Conservation (phyloP, 92 coral and sea anemone genomes). For the Diadumene lineata region DNA sequence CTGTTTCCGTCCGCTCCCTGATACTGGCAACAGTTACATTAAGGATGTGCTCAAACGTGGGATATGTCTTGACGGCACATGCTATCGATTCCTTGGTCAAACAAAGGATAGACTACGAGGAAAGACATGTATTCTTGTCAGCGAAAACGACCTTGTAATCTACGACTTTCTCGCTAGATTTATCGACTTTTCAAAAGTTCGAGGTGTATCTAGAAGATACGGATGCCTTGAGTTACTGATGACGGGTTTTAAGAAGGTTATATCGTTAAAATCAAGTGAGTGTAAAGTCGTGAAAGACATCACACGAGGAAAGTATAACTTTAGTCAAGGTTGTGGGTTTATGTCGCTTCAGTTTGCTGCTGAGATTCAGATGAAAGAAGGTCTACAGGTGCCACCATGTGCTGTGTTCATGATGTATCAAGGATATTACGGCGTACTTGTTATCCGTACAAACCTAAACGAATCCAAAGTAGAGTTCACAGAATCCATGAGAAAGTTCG, state of each 20-base stretch:
- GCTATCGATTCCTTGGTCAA: constrained; percentile 82
- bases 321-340: constrained; percentile 89
- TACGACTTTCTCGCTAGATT: constrained; percentile 64
- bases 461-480: constrained; percentile 71
- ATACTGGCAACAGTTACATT: constrained; percentile 28
- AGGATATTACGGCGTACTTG: constrained; percentile 86
- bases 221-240: constrained; percentile 83
- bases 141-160: constrained; percentile 70
- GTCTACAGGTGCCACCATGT: constrained; percentile 57
- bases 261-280: constrained; percentile 55
- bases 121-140: constrained; percentile 77
- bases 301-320: constrained; percentile 50
- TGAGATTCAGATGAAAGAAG: constrained; percentile 55
- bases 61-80: constrained; percentile 50
- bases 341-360: constrained; percentile 81
- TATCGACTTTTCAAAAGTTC: constrained; percentile 74
- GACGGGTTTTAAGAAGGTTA: constrained; percentile 66
- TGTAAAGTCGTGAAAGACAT: constrained; percentile 65
- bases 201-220: constrained; percentile 72
- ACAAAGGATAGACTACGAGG: constrained; percentile 81
- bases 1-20: constrained; percentile 42
- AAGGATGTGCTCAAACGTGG: constrained; percentile 63
- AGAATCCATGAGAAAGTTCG: constrained; percentile 89
- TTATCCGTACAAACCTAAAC: constrained; percentile 57
- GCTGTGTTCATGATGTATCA: constrained; percentile 81